phyloP scores from a whole-genome alignment of 2,113 vertebrate genomes.

The Oryzias melastigma region DNA sequence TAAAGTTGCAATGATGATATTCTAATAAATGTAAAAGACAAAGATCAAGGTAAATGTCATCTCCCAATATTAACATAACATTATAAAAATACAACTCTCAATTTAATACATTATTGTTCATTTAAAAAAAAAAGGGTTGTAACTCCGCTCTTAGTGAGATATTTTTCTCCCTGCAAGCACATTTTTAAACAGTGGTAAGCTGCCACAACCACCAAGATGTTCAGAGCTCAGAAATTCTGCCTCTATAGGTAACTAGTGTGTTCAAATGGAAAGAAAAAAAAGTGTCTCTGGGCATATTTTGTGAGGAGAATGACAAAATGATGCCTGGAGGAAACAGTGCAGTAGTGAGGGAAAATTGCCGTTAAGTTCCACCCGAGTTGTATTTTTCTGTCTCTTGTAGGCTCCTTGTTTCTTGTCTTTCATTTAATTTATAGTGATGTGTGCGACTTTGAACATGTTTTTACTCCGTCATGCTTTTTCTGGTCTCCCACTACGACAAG shows the following conservation, averaged over 20 bases:
- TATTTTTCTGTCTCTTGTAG: conserved; percentile 11
- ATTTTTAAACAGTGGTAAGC: conserved; percentile 37
- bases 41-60: too few relatives aligned
- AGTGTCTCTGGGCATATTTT: conserved; percentile 46
- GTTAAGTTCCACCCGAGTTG: conserved; percentile 19
- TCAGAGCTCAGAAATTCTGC: conserved; percentile 16
- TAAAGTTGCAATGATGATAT: too few relatives aligned
- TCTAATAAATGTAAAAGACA: too few relatives aligned
- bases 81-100: too few relatives aligned
- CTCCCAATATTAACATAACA: too few relatives aligned
- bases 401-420: conserved; percentile 5
- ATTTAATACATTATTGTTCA: conserved; percentile 9
- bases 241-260: conserved; percentile 10
- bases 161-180: conserved; percentile 1
- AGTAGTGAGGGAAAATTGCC: conserved; percentile 34
- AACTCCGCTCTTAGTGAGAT: conserved; percentile 35
- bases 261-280: conserved; percentile 28
- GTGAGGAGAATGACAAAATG: conserved; percentile 58
- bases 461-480: conserved; percentile 12
- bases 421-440: conserved; percentile 28
- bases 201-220: conserved; percentile 33
- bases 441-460: conserved; percentile 39
- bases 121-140: conserved; percentile 15
- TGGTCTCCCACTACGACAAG: background rate
- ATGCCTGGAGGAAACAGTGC: conserved; percentile 36